Evolutionary conservation across 2,113 vertebrate genomes (phyloP).

Genomic region (Mirounga angustirostris): DNA sequence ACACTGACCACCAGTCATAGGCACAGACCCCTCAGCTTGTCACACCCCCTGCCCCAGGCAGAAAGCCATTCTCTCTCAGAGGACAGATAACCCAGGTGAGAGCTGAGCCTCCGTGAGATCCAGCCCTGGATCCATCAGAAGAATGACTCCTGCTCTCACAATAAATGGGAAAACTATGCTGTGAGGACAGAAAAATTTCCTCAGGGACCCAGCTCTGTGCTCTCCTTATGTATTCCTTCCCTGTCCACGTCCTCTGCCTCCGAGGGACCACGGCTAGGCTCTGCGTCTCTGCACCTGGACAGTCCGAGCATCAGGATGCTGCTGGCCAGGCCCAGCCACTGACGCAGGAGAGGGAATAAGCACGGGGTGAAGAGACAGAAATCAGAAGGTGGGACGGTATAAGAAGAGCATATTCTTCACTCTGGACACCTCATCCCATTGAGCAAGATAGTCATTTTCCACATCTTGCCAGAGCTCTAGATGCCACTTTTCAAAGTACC

Average conservation of each 20-base stretch:
- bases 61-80: background rate
- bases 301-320: background rate
- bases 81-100: background rate
- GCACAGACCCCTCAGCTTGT: background rate
- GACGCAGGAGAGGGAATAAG: background rate
- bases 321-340: background rate
- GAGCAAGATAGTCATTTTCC: background rate
- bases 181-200: no score
- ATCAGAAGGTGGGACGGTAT: background rate
- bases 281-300: background rate
- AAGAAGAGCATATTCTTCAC: background rate
- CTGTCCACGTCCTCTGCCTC: no score
- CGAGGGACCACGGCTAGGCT: no score
- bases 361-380: background rate
- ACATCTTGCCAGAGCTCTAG: background rate
- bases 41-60: background rate
- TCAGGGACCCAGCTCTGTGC: no score
- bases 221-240: no score
- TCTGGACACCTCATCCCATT: slow-evolving; percentile 24
- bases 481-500: slow-evolving; percentile 38
- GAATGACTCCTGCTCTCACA: background rate
- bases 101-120: background rate
- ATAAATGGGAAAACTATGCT: background rate
- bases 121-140: background rate
- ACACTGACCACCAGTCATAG: background rate